Base-by-base conservation (phyloP, 2,888 invertebrate genomes). In the Caenorhabditis plicata region DNA sequence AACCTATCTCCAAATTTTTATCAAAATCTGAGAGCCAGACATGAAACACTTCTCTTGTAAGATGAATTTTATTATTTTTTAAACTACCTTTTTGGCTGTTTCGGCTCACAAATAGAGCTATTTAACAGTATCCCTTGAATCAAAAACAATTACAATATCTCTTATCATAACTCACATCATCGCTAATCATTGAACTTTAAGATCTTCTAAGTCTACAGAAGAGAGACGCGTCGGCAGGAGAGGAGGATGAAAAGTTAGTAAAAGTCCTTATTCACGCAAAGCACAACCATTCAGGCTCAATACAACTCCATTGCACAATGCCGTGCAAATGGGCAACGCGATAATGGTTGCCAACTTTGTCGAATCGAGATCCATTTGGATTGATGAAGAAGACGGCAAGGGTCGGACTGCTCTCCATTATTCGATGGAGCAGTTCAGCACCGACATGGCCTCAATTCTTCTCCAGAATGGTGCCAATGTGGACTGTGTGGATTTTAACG, bases 381-480 rank as follows among this genome's bases (percentile, higher is more conserved):
- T 68, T 26, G 69, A 72, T 47, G 63, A 66, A 35, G 63, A 64
- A 40, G 66, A 72, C 36, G 26, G 17, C 1, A 58, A 56, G 54
- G 71, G 71, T 68, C 43, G 52, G 52, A 68, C 72, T 3, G 66
- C 72, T 2, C 48, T 72, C 4, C 72, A 72, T 27, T 52, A 61
- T 29, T 65, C 69, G 1, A 62, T 69, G 47, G 53, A 60, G 11
- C 56, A 62, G 23, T 46, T 57, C 8, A 57, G 58, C 8, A 57
- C 63, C 11, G 69, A 72, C 36, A 49, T 68, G 9, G 43, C 71
- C 9, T 55, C 58, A 13, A 8, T 68, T 13, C 36, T 67, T 5
- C 44, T 68, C 17, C 42, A 48, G 44, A 29, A 33, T 7, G 64
- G 63, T n/a, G 66, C 64, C 11, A 64, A 68, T 47, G 63, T 47